phyloP scores from a whole-genome alignment of 35 echinoderm and acorn worm species.

The Chiridota heheva region DNA sequence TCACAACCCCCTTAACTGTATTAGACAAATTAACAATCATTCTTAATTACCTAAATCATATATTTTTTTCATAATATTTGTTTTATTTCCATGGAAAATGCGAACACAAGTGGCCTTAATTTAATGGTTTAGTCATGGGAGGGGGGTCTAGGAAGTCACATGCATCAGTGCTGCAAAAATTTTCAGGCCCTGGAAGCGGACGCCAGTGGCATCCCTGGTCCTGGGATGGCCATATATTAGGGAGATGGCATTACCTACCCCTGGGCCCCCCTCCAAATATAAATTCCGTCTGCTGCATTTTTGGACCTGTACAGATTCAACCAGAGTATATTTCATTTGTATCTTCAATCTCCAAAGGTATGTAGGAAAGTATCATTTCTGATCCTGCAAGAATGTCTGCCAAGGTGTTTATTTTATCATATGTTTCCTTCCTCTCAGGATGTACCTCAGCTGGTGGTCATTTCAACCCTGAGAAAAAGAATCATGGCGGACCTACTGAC shows the following conservation, averaged over 20 bases:
- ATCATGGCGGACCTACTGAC: slow-evolving; percentile 63
- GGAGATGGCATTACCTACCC: background rate
- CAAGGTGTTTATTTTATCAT: background rate
- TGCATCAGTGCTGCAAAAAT: too few relatives aligned
- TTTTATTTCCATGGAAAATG: too few relatives aligned
- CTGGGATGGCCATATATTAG: too few relatives aligned
- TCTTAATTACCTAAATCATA: too few relatives aligned
- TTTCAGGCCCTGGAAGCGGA: too few relatives aligned
- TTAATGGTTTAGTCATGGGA: too few relatives aligned
- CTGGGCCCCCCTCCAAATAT: background rate
- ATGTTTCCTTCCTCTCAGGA: background rate
- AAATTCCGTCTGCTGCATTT: background rate
- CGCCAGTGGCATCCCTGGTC: too few relatives aligned
- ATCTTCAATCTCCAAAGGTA: background rate
- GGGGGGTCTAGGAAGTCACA: too few relatives aligned
- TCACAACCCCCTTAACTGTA: too few relatives aligned
- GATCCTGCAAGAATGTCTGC: background rate
- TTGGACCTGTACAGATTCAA: background rate
- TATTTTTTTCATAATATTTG: too few relatives aligned
- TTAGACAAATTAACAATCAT: too few relatives aligned
- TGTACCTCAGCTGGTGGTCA: slow-evolving; percentile 76
- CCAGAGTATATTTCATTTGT: background rate
- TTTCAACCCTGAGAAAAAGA: slow-evolving; percentile 62
- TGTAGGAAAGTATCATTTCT: background rate
- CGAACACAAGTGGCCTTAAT: too few relatives aligned